Evolutionary conservation across 2,113 vertebrate genomes (phyloP).

Genomic region (Australoheros scitulus): DNA sequence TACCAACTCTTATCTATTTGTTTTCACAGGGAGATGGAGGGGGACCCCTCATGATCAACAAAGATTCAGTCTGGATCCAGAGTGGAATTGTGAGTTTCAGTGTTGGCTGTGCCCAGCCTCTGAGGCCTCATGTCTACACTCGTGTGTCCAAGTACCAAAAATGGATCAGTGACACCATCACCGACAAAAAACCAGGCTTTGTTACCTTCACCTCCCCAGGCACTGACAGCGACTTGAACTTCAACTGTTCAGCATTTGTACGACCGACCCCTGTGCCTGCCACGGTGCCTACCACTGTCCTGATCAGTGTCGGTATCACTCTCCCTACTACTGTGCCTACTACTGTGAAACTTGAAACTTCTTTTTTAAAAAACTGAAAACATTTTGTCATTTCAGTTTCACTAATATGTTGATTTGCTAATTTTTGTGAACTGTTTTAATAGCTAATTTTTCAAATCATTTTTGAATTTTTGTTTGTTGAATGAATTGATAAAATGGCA

Average conservation of each 20-base stretch:
- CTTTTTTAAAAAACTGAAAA: no score
- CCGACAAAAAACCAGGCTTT: not conserved
- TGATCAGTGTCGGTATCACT: no score
- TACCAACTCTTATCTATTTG: no score
- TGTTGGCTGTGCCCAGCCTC: not conserved
- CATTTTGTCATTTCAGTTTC: no score
- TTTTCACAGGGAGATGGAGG: not conserved
- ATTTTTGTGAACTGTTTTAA: no score
- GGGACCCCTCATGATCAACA: not conserved
- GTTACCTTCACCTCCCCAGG: not conserved
- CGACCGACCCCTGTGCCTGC: accelerated
- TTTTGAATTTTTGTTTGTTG: no score
- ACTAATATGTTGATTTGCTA: no score
- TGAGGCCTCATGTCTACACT: not conserved
- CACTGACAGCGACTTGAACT: not conserved
- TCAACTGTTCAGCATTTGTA: not conserved
- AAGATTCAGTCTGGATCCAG: not conserved
- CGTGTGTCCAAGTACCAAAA: conserved; percentile 78
- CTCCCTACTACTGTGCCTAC: not conserved
- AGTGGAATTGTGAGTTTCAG: not conserved
- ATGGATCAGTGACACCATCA: conserved; percentile 75
- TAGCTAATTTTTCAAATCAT: no score
- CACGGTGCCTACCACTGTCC: no score
- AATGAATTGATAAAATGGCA: no score
- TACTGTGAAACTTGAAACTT: no score